Percentiles rank a stretch among this genome's conserved stretches.
These are phyloP conservation scores for Rhizoglyphus robini DNA, from an alignment of 1,140 invertebrate genomes.

Conservation along the genomic window DNA sequence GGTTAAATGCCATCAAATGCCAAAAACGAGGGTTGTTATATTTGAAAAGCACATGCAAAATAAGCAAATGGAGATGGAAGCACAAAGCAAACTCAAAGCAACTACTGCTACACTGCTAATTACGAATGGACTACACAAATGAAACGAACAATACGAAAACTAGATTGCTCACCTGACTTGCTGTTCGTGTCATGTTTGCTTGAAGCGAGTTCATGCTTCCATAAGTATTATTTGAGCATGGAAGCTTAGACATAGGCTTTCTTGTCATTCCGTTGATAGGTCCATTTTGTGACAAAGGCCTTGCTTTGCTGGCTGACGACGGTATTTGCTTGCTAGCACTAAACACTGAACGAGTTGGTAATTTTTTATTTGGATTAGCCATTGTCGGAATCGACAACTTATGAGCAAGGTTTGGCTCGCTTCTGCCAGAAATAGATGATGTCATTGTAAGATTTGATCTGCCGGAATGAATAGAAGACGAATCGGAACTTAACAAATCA, in stretches of 20 bases:
- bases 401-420: background rate
- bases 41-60: background rate
- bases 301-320: background rate
- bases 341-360: background rate
- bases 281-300: background rate
- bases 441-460: background rate
- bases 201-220: background rate
- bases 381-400: background rate
- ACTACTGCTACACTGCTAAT: too few relatives aligned
- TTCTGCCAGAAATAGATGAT: background rate
- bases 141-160: background rate
- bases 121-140: too few relatives aligned
- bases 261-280: background rate
- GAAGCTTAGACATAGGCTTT: background rate
- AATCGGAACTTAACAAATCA: background rate
- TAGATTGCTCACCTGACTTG: background rate
- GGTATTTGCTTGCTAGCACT: background rate
- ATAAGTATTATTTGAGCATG: background rate
- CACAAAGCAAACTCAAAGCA: background rate
- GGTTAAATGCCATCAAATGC: background rate
- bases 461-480: background rate
- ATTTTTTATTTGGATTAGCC: background rate
- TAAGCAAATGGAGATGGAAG: background rate
- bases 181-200: background rate
- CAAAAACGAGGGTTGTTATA: background rate